Conservation (phyloP, 2,113 vertebrate genomes). For the Lontra canadensis region DNA sequence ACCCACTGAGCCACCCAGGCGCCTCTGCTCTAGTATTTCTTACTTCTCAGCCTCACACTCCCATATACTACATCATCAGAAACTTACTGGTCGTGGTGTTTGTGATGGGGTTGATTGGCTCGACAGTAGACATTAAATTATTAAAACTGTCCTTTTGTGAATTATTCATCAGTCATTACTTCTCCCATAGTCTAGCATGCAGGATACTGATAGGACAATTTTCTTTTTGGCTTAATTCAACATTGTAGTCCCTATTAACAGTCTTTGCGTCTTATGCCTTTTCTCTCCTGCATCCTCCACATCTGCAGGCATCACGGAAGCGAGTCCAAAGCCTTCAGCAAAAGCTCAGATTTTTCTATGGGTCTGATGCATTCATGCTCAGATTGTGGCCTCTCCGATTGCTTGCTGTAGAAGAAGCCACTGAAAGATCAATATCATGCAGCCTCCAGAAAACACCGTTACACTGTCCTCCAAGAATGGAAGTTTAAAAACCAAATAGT, state of each 20-base stretch:
- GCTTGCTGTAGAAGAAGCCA: neutral
- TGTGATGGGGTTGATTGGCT: neutral
- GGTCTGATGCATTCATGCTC: neutral
- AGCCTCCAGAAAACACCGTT: neutral
- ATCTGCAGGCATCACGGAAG: neutral
- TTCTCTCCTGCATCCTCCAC: neutral
- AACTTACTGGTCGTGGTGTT: neutral
- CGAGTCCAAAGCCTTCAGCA: neutral
- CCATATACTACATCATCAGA: neutral
- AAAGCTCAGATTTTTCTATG: neutral
- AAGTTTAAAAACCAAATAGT: neutral
- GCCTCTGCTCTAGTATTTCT: neutral
- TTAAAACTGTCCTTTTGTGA: neutral
- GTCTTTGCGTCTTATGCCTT: neutral
- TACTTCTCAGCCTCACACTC: neutral
- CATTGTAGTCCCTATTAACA: neutral
- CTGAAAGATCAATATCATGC: neutral
- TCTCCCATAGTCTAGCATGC: neutral
- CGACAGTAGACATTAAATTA: neutral
- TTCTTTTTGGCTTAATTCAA: neutral
- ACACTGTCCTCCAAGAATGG: neutral
- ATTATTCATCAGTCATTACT: neutral
- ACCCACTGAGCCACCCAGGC: no score
- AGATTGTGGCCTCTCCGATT: neutral
- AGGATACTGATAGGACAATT: neutral